phyloP scores from a whole-genome alignment of 2,888 invertebrate species.

The Monoplex corrugatus region DNA sequence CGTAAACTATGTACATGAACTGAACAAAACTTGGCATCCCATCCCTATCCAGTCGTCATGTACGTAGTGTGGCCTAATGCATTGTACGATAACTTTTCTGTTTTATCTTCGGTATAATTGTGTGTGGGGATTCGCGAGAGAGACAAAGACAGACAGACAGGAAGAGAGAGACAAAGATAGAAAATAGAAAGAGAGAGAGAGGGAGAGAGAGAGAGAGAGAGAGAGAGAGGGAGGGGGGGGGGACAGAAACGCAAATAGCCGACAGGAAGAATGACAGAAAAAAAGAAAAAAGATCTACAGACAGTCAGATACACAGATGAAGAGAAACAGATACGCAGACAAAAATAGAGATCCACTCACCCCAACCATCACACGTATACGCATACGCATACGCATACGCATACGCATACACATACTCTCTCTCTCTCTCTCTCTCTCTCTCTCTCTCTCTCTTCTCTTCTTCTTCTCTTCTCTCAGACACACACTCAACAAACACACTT shows the following conservation, averaged over 20 bases:
- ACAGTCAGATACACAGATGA: background rate
- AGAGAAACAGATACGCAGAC: background rate
- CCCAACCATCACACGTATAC: background rate
- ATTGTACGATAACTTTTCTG: too few relatives aligned
- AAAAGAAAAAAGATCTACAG: background rate
- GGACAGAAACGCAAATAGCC: background rate
- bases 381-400: too few relatives aligned
- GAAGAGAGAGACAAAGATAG: background rate
- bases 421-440: too few relatives aligned
- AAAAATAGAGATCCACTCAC: background rate
- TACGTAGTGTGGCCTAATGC: too few relatives aligned
- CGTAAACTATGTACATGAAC: too few relatives aligned
- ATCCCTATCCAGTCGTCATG: too few relatives aligned
- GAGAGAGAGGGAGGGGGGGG: background rate
- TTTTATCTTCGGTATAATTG: too few relatives aligned
- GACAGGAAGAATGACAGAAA: background rate
- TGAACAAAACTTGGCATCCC: too few relatives aligned
- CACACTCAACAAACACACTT: background rate
- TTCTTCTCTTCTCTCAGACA: background rate
- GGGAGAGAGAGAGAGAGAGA: constrained; percentile 20
- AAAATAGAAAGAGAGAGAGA: background rate
- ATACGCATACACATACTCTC: too few relatives aligned
- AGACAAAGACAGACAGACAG: background rate
- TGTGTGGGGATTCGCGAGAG: background rate
- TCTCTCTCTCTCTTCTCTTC: too few relatives aligned